Evolutionary conservation across 1,140 invertebrate species (phyloP), one percentile per base, ranked within the genome.

Genomic region (Danaus melanippus): DNA sequence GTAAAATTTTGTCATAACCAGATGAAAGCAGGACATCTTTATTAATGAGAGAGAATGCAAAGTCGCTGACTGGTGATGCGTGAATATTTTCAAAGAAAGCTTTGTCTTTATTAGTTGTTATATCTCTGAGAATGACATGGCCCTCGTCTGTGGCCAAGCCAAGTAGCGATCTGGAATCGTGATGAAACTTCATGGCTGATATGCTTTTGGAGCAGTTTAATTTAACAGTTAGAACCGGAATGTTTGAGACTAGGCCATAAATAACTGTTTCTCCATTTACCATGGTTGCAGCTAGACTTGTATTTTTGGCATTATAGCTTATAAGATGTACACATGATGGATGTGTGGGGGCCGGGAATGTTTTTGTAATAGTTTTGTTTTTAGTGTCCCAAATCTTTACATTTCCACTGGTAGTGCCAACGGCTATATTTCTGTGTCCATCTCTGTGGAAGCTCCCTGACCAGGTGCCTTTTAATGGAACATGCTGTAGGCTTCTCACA

Each of bases 271-370:
- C 84, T 7, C 87, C 87, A 72, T 81, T 86, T 21, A 81, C 69
- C 66, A 86, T 76, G 6, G 81, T 71, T 9, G 85, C 79, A 8
- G 87, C 87, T 12, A 88, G 55, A 58, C 71, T 84, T 12, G 79
- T 86, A 50, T 87, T 87, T 60, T 86, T 88, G 8, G 79, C 66
- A 79, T 88, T 88, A 57, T 83, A 87, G 59, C 85, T 87, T n/a
- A 88, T 60, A 55, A 73, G 74, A 32, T 81, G 75, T 2, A 88
- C 83, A 60, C 69, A 57, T 1, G 77, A 81, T 44, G 74, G 74
- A 45, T 81, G 73, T 39, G 71, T 55, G 9, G 79, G 77, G 10
- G 66, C 70, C 0, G 84, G 73, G 58, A 87, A 87, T 60, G 77
- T 76, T 65, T 88, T 88, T 6, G 70, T 77, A 6, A 84, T 69